A percentile compares a stretch with the other conserved stretches of the same genome.
Conservation (phyloP, 1,140 invertebrate species). For the Zophobas atratus region DNA sequence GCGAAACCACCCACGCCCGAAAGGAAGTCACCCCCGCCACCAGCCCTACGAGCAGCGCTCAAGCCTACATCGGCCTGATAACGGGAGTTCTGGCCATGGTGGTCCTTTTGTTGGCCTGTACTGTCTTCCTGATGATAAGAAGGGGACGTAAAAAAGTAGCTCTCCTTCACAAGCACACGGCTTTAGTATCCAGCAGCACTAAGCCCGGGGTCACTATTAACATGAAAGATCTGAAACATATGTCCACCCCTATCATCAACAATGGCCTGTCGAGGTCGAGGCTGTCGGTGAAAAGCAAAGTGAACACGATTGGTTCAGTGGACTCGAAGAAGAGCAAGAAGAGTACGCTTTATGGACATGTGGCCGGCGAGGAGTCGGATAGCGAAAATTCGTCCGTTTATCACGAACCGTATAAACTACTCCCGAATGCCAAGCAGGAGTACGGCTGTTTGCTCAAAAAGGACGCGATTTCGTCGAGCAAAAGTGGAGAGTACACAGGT, state of each 20-base stretch:
- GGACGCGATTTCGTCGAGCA: slow-evolving; percentile 69
- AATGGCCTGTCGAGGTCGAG: slow-evolving; percentile 72
- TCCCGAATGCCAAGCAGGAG: slow-evolving; percentile 70
- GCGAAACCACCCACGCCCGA: slow-evolving; percentile 65
- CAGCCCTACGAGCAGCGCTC: slow-evolving; percentile 76
- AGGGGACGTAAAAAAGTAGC: slow-evolving; percentile 79
- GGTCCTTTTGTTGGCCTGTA: slow-evolving; percentile 78
- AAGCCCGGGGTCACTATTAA: slow-evolving; percentile 74
- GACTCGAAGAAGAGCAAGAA: slow-evolving; percentile 63
- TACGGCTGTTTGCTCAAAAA: slow-evolving; percentile 72
- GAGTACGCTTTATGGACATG: slow-evolving; percentile 68
- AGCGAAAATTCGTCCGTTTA: slow-evolving; percentile 75
- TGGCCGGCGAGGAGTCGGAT: slow-evolving; percentile 72
- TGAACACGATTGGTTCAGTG: slow-evolving; percentile 56
- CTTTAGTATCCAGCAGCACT: slow-evolving; percentile 69
- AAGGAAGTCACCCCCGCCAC: slow-evolving; percentile 76
- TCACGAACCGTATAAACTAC: slow-evolving; percentile 76
- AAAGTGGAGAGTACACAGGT: slow-evolving; percentile 71
- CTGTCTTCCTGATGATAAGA: slow-evolving; percentile 79
- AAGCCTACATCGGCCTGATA: slow-evolving; percentile 85
- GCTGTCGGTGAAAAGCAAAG: slow-evolving; percentile 69
- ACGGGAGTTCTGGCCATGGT: slow-evolving; percentile 85
- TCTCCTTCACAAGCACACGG: slow-evolving; percentile 79
- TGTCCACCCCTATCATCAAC: slow-evolving; percentile 73
- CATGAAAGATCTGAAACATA: slow-evolving; percentile 76